phyloP scores from a whole-genome alignment of 2,888 invertebrate species.

The Idaea biselata region DNA sequence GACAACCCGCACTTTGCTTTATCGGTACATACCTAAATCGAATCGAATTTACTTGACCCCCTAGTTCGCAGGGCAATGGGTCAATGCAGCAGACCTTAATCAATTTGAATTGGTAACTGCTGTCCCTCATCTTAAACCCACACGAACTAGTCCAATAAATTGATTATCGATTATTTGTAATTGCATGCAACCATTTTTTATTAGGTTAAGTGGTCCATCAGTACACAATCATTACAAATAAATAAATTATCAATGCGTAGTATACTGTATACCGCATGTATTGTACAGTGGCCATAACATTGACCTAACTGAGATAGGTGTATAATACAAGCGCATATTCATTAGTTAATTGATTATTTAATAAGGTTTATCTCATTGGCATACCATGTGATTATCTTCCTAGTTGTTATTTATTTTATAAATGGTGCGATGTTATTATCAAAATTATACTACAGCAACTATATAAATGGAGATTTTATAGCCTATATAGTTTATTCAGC shows the following conservation, averaged over 20 bases:
- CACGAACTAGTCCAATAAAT: constrained; percentile 15
- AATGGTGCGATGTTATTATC: background rate
- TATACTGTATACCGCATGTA: constrained; percentile 10
- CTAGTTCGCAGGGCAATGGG: constrained; percentile 26
- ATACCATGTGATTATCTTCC: background rate
- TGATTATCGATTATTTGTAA: constrained; percentile 19
- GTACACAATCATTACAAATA: constrained; percentile 17
- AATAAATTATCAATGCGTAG: constrained; percentile 10
- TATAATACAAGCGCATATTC: background rate
- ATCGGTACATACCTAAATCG: constrained; percentile 32
- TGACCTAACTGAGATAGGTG: background rate
- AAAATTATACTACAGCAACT: no score
- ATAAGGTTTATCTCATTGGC: background rate
- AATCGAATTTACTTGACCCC: constrained; percentile 29
- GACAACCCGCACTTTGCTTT: constrained; percentile 35
- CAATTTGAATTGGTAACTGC: constrained; percentile 31
- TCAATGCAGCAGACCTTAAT: constrained; percentile 27
- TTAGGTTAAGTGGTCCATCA: constrained; percentile 25
- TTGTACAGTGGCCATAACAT: background rate
- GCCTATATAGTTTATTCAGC: no score
- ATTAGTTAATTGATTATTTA: background rate
- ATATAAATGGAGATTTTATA: no score
- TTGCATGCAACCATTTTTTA: constrained; percentile 20
- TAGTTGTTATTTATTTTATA: background rate
- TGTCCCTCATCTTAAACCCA: constrained; percentile 33